Base-by-base conservation (phyloP, 1,140 invertebrate genomes). In the Whitmania pigra region DNA sequence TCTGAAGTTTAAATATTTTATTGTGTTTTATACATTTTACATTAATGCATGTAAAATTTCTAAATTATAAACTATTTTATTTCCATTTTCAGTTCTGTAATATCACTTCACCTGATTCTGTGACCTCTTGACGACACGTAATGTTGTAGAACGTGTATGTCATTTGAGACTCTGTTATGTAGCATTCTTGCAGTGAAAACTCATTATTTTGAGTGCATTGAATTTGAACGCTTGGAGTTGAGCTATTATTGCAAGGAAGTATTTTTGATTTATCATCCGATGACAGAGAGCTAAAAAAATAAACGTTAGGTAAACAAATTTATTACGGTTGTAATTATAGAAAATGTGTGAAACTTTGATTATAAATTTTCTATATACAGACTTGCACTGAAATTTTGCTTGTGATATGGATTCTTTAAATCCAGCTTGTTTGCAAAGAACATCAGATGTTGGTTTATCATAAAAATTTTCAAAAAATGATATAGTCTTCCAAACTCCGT, bases 361-460 rank as follows among this genome's bases (percentile, higher is more conserved):
- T 63, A 1, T 63, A 6, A 63, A 15, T 11, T 63, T 31, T 25
- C 7, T 63, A 63, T 11, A 17, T 25, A 25, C 57, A 25, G 22
- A 63, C 57, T 63, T 63, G 57, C 57, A 63, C 22, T 63, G 22
- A 31, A 63, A 63, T 13, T 2, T 31, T 7, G 11, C 29, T 63
- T 63, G 57, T 25, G 57, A 25, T 63, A 63, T 11, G 1, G 57
- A 63, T n/a, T 63, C 57, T 15, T 63, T 63, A 63, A 25, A 63
- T 13, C 57, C 57, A 63, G 57, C 57, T 63, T 63, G 57, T 31
- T 31, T 22, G 11, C 57, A 63, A 7, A 63, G 29, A 63, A 63
- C 22, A 20, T 63, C 57, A 11, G 57, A 2, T 13, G 22, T 22
- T 13, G 29, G 6, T 63, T 63, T 63, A 11, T 63, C 22, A 22